Base-by-base conservation (phyloP, 2,888 invertebrate genomes). In the Pyrochroa serraticornis region DNA sequence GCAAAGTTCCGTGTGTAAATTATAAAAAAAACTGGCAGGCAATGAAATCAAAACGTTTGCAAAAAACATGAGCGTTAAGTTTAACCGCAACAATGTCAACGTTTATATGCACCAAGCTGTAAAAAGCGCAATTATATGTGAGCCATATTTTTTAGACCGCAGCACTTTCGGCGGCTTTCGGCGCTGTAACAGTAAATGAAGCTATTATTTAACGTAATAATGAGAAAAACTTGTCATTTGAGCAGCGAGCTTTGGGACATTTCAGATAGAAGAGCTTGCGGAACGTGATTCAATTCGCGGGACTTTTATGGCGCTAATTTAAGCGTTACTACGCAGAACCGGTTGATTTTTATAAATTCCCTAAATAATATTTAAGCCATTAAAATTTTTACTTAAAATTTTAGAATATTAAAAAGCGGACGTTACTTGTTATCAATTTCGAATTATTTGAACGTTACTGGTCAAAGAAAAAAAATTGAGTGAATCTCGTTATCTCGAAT, bases 201-300 rank as follows among this genome's bases (percentile, higher is more conserved):
- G 59, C 59, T 54, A 59, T 59, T 59, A 59, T 59, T 59, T 54
- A 59, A 42, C 53, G 59, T 50, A 59, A 54, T 59, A 59, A 59
- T 59, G 59, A 54, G 59, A 59, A 59, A 59, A 59, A 59, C 54
- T 50, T 54, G 59, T 54, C 54, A 50, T 54, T 59, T 54, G 41
- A 41, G 46, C 54, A 49, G 54, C 50, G 49, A 45, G 53, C 46
- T 39, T 58, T 54, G 54, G 41, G 34, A 42, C 37, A 9, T 42
- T 42, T 8, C 32, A 59, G 59, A 55, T 59, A 50, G 59, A 37
- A 54, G 55, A 59, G 54, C 55, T 59, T 55, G 59, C 35, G 46
- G 50, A 59, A 59, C 59, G 59, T 59, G 59, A 59, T 59, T 54
- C 59, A 59, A 59, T 55, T 46, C 59, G 42, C 37, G 33, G 34